phyloP scores from a whole-genome alignment of 1,140 invertebrate species.

The Cydia pomonella region DNA sequence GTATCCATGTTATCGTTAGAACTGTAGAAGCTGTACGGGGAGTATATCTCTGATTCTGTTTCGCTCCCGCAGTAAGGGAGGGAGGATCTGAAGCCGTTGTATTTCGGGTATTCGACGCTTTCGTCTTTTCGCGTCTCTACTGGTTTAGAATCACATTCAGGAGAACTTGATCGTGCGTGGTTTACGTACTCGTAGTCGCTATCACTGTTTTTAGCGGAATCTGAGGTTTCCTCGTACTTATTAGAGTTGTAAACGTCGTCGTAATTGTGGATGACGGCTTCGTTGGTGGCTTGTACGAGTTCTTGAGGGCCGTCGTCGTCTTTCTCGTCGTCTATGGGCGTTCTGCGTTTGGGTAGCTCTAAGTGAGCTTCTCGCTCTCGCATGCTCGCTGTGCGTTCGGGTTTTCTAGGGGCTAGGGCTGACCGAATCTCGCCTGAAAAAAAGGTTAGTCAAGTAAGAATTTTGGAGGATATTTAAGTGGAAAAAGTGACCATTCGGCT shows the following conservation, averaged over 20 bases:
- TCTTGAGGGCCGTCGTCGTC: constrained; percentile 71
- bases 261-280: constrained; percentile 73
- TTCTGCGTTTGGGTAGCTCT: constrained; percentile 81
- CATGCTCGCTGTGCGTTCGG: constrained; percentile 91
- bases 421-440: constrained; percentile 87
- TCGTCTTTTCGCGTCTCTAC: constrained; percentile 47
- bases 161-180: constrained; percentile 82
- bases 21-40: constrained; percentile 89
- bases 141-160: constrained; percentile 82
- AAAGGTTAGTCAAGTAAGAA: neutral
- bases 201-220: constrained; percentile 79
- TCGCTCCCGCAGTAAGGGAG: constrained; percentile 90
- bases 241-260: constrained; percentile 76
- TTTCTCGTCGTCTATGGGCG: constrained; percentile 72
- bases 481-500: too few species aligned
- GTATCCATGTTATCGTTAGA: constrained; percentile 74
- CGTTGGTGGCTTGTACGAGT: constrained; percentile 70
- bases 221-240: constrained; percentile 73
- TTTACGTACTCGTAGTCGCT: constrained; percentile 85
- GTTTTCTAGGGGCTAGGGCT: constrained; percentile 88
- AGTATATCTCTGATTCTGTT: constrained; percentile 90
- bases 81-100: constrained; percentile 79
- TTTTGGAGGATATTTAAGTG: too few species aligned
- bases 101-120: constrained; percentile 66
- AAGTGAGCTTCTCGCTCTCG: constrained; percentile 85